Conservation (phyloP, 2,888 invertebrate species). For the Baccha elongata region DNA sequence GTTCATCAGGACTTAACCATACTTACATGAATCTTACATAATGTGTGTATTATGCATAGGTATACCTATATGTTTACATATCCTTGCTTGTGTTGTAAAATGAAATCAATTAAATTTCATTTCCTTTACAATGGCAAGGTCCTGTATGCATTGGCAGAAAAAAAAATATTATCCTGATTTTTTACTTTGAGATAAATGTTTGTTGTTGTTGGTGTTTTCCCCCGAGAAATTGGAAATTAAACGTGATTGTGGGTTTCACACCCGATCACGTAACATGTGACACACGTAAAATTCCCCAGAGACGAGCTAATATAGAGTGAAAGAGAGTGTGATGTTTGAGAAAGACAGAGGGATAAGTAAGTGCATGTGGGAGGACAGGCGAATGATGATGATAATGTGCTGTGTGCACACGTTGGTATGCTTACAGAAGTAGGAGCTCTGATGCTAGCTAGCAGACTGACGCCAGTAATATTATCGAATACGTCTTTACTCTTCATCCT, state of each 20-base stretch:
- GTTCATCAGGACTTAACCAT: slow-evolving; percentile 20
- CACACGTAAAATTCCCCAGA: slow-evolving; percentile 32
- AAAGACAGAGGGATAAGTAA: neutral
- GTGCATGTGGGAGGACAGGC: slow-evolving; percentile 17
- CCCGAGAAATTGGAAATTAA: slow-evolving; percentile 41
- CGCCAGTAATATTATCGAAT: slow-evolving; percentile 45
- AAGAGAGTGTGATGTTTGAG: no score
- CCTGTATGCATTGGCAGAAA: neutral
- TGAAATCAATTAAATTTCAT: slow-evolving; percentile 57
- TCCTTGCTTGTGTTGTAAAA: slow-evolving; percentile 12
- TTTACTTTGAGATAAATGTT: neutral
- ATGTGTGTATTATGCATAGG: neutral
- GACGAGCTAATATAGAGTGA: slow-evolving; percentile 21
- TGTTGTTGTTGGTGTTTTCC: slow-evolving; percentile 17
- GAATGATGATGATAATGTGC: slow-evolving; percentile 9
- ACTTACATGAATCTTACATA: no score
- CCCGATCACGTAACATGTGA: slow-evolving; percentile 54
- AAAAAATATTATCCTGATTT: neutral
- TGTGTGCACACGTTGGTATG: slow-evolving; percentile 38
- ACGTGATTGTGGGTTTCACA: slow-evolving; percentile 32
- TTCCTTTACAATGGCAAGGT: slow-evolving; percentile 15
- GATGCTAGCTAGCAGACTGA: slow-evolving; percentile 13
- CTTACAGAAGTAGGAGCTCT: slow-evolving; percentile 25
- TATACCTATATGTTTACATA: slow-evolving; percentile 1
- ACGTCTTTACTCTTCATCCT: slow-evolving; percentile 21